A percentile compares a stretch with the other conserved stretches of the same genome.
phyloP scores from a whole-genome alignment of 2,797 vertebrate species.

The Apogon talboti region DNA sequence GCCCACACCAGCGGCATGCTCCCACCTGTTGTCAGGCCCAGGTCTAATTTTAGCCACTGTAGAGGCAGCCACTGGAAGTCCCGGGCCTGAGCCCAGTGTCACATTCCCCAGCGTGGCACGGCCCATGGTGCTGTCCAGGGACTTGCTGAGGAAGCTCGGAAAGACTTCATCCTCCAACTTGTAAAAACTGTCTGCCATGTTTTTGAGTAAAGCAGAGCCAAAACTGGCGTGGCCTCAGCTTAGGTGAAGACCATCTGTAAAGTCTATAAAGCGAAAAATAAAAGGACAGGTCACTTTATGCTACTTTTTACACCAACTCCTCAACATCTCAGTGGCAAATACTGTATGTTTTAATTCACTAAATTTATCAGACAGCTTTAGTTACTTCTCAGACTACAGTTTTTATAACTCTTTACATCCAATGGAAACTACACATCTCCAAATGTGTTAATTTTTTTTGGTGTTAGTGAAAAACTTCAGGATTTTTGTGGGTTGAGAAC shows the following conservation, averaged over 20 bases:
- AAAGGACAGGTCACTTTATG: not conserved
- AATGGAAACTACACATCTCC: no score
- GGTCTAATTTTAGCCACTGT: constrained; percentile 90
- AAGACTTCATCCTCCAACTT: constrained; percentile 92
- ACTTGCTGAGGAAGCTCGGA: constrained; percentile 88
- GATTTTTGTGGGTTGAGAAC: no score
- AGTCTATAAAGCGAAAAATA: constrained; percentile 7
- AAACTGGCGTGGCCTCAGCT: constrained; percentile 42
- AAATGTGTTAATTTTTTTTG: no score
- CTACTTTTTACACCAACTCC: no score
- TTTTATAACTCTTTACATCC: no score
- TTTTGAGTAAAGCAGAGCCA: constrained; percentile 41
- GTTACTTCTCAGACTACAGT: no score
- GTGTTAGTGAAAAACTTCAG: no score
- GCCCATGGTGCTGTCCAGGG: constrained; percentile 81
- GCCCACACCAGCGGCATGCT: constrained; percentile 32
- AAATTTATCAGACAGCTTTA: no score
- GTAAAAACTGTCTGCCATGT: constrained; percentile 87
- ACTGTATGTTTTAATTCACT: no score
- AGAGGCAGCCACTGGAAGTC: constrained; percentile 95
- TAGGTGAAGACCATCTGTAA: constrained; percentile 59
- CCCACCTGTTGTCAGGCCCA: constrained; percentile 87
- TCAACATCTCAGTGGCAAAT: no score
- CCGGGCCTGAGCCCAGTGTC: constrained; percentile 90
- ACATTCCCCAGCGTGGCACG: constrained; percentile 86